phyloP scores from a whole-genome alignment of 1,140 invertebrate species.

The Heliconius eleuchia region DNA sequence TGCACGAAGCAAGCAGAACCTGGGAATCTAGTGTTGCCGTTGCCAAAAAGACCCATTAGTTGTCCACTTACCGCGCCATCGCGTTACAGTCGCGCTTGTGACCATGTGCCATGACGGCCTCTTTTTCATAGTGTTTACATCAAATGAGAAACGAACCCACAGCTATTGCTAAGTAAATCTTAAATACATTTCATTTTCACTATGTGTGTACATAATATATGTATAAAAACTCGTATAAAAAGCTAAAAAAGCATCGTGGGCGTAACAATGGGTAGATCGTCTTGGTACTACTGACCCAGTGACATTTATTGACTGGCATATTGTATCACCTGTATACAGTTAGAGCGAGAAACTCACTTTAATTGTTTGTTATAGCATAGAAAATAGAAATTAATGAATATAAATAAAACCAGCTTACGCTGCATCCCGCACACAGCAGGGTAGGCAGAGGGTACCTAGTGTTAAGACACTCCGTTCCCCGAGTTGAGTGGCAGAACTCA shows the following conservation, averaged over 20 bases:
- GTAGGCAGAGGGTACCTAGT: neutral
- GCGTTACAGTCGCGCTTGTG: too few relatives aligned
- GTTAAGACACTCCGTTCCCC: neutral
- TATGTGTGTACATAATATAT: neutral
- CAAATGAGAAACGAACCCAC: too few relatives aligned
- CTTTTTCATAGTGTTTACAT: too few relatives aligned
- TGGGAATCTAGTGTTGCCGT: too few relatives aligned
- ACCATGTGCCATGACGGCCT: too few relatives aligned
- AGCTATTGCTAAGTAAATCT: too few relatives aligned
- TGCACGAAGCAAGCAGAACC: too few relatives aligned
- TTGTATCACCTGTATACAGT: conserved; percentile 3
- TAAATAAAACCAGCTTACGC: neutral
- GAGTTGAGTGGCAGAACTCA: too few relatives aligned
- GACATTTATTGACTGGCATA: neutral
- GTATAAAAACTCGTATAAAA: neutral
- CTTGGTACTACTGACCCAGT: neutral
- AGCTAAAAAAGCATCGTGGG: neutral
- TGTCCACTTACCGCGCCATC: too few relatives aligned
- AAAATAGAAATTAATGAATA: too few relatives aligned
- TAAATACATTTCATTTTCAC: neutral
- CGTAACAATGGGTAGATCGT: neutral
- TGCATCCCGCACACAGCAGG: neutral
- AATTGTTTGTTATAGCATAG: neutral
- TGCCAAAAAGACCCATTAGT: too few relatives aligned
- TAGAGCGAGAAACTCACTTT: neutral